Evolutionary conservation across 2,888 invertebrate species (phyloP).

Genomic region (Drosophila suboccidentalis): DNA sequence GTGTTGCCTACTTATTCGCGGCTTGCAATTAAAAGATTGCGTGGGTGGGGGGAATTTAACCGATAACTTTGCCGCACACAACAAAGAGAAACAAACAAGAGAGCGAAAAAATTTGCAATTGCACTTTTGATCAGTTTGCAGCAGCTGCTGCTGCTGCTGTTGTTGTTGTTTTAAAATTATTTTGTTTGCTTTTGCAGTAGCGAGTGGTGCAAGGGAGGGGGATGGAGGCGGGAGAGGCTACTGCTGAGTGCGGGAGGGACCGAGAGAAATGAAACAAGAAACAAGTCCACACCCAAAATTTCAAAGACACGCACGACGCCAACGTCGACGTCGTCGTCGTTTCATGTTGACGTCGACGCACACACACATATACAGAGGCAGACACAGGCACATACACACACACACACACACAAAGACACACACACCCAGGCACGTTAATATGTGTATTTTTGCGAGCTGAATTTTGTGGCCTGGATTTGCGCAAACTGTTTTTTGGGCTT

Average conservation of each 20-base stretch:
- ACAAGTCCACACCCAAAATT: conserved; percentile 83
- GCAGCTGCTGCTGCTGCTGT: neutral
- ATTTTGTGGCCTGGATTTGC: conserved; percentile 64
- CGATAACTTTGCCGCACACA: neutral
- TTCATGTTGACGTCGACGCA: conserved; percentile 31
- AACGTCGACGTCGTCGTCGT: conserved; percentile 40
- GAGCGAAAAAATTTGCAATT: conserved; percentile 11
- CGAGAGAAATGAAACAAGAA: conserved; percentile 72
- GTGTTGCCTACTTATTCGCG: conserved; percentile 50
- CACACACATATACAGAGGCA: conserved; percentile 35
- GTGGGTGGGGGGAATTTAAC: neutral
- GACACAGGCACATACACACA: conserved; percentile 28
- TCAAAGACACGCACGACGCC: conserved; percentile 75
- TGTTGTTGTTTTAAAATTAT: conserved; percentile 25
- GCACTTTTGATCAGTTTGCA: conserved; percentile 33
- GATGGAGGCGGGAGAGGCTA: neutral
- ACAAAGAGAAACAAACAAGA: conserved; percentile 4
- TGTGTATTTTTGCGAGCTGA: conserved; percentile 55
- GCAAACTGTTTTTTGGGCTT: conserved; percentile 51
- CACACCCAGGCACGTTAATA: conserved; percentile 36
- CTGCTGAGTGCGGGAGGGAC: conserved; percentile 7
- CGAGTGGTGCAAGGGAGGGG: neutral
- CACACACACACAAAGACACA: conserved; percentile 8
- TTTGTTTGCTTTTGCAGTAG: conserved; percentile 13
- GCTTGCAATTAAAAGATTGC: neutral